Base-by-base conservation (phyloP, 2,797 vertebrate species). In the Spatula clypeata region DNA sequence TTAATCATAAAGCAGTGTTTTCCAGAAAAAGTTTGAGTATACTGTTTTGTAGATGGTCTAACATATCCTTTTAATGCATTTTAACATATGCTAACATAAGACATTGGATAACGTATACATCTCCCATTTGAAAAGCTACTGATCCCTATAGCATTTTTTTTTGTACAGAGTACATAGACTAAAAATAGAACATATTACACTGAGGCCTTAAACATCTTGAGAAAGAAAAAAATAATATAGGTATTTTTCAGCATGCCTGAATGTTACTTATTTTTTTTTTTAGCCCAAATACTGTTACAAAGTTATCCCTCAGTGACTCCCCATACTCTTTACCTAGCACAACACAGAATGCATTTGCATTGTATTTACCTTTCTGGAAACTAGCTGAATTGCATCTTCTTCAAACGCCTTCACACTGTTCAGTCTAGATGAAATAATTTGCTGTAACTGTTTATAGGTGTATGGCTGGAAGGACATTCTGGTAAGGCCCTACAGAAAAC, bases 401-500 rank as follows among this genome's bases (percentile, higher is more conserved):
- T 99, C 99, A 88, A 99, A 99, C 57, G 99, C 99, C 82, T 98
- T 99, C 54, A 99, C 45, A 26, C 97, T 97, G 92, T 98, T 98
- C 77, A 99, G 98, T 21, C 99, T 97, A 21, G 99, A 99, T 40
- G 91, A 98, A 87, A 99, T 97, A 73, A 99, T 99, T 97, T 99
- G 98, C 97, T 99, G 99, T 86, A 99, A 98, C 85, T 99, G 99
- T 93, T 98, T 99, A 97, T 99, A 99, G 60, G 98, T 98, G 96
- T 99, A 99, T 3, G 99, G 99, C 97, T 99, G 99, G 97, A 99
- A 99, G 38, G 99, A 99, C 99, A 99, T 99, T 97, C 99, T 97
- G 64, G 99, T 99, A 90, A 99, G 97, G 51, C 99, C 99, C 99
- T 99, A 42, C 1, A 94, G 60, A 18, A 65, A 89, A 88, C 16